Conservation (phyloP, 1,140 invertebrate genomes). For the Helicorthomorpha holstii region DNA sequence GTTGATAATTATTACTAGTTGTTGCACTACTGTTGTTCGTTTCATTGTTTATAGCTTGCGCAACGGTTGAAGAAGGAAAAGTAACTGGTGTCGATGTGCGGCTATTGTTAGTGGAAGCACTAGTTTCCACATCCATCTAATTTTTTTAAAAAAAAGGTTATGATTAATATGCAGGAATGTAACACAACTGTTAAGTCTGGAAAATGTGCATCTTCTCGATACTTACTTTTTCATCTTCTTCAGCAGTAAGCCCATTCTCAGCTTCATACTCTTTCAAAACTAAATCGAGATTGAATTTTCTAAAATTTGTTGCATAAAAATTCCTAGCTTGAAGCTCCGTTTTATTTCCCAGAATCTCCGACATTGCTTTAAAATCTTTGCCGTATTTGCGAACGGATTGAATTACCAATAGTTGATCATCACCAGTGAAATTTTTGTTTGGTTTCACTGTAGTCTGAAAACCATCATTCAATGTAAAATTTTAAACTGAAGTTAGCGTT, state of each 20-base stretch:
- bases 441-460: constrained; percentile 38
- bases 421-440: constrained; percentile 79
- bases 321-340: constrained; percentile 76
- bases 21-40: not conserved
- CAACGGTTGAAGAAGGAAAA: not conserved
- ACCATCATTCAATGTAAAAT: constrained; percentile 4
- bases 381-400: constrained; percentile 85
- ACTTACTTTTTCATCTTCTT: constrained; percentile 27
- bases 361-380: constrained; percentile 87
- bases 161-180: not conserved
- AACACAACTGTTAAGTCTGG: too few species aligned
- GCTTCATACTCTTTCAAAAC: constrained; percentile 74
- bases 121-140: not conserved
- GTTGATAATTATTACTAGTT: not conserved
- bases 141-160: not conserved
- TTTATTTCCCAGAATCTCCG: constrained; percentile 87
- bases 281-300: constrained; percentile 75
- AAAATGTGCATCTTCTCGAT: too few species aligned
- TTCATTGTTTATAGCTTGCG: not conserved
- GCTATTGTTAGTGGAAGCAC: not conserved
- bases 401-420: constrained; percentile 76
- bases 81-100: not conserved
- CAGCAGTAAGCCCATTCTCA: constrained; percentile 41
- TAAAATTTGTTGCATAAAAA: constrained; percentile 78
- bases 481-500: not conserved